A percentile compares a stretch with the other conserved stretches of the same genome.
These are phyloP conservation scores for Eristalis pertinax DNA, from an alignment of 2,888 invertebrate species.

Conservation along the genomic window DNA sequence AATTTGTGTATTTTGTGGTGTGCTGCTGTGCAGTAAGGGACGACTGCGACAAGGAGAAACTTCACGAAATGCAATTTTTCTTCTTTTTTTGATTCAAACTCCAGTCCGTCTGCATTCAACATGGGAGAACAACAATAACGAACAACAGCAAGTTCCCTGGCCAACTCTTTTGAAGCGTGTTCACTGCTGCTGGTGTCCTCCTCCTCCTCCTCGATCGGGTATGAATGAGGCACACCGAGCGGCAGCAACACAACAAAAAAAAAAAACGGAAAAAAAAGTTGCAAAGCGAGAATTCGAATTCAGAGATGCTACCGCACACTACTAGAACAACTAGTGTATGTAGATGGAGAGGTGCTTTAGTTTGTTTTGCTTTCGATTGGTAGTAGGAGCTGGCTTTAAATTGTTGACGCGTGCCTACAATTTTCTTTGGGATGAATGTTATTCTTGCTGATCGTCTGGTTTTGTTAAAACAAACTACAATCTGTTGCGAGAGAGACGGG, in stretches of 20 bases:
- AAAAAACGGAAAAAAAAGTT: constrained; percentile 22
- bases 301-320: constrained; percentile 21
- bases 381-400: constrained; percentile 55
- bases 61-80: constrained; percentile 49
- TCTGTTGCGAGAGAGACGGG: not conserved
- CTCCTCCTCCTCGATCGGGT: constrained; percentile 2
- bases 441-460: constrained; percentile 13
- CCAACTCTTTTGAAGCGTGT: constrained; percentile 49
- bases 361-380: not conserved
- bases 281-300: constrained; percentile 29
- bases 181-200: not conserved
- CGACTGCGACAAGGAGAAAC: constrained; percentile 25
- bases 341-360: constrained; percentile 24
- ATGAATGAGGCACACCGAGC: not conserved
- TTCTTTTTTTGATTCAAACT: constrained; percentile 23
- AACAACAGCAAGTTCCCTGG: constrained; percentile 16
- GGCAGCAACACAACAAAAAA: not conserved
- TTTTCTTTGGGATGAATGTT: constrained; percentile 52
- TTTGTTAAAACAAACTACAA: constrained; percentile 54
- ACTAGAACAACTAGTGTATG: constrained; percentile 40
- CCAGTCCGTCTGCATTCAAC: constrained; percentile 20
- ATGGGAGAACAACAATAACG: not conserved
- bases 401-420: constrained; percentile 68
- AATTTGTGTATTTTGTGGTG: constrained; percentile 48
- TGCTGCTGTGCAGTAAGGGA: not conserved